Evolutionary conservation across 2,797 vertebrate genomes (phyloP).

Genomic region (Harpagifer antarcticus): DNA sequence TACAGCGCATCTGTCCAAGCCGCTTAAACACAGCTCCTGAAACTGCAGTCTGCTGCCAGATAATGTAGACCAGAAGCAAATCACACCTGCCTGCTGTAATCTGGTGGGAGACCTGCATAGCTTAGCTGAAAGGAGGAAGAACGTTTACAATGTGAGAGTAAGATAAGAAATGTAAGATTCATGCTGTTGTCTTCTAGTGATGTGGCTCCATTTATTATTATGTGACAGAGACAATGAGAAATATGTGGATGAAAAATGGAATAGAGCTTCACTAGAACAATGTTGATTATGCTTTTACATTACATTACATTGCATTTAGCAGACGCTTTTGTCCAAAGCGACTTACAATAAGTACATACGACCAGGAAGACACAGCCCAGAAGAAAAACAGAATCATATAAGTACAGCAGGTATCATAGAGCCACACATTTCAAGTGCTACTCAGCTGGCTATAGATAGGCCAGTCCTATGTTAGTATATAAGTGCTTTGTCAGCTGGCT

Average conservation of each 20-base stretch:
- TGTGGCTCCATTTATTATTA: constrained; percentile 51
- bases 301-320: too few species aligned
- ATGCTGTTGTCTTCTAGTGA: constrained; percentile 42
- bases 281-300: constrained; percentile 28
- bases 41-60: constrained; percentile 63
- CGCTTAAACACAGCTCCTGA: constrained; percentile 52
- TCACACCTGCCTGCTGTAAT: constrained; percentile 61
- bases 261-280: constrained; percentile 32
- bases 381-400: too few species aligned
- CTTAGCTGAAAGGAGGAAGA: constrained; percentile 50
- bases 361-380: too few species aligned
- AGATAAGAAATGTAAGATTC: constrained; percentile 47
- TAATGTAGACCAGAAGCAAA: constrained; percentile 57
- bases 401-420: too few species aligned
- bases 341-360: too few species aligned
- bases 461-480: too few species aligned
- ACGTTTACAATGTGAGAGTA: constrained; percentile 39
- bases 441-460: too few species aligned
- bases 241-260: constrained; percentile 43
- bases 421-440: too few species aligned
- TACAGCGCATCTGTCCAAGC: constrained; percentile 64
- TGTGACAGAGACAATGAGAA: constrained; percentile 46
- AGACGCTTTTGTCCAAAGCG: too few species aligned
- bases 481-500: too few species aligned
- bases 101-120: constrained; percentile 57